These are phyloP conservation scores for Alcis repandata DNA, from an alignment of 2,888 invertebrate genomes.

Conservation along the genomic window DNA sequence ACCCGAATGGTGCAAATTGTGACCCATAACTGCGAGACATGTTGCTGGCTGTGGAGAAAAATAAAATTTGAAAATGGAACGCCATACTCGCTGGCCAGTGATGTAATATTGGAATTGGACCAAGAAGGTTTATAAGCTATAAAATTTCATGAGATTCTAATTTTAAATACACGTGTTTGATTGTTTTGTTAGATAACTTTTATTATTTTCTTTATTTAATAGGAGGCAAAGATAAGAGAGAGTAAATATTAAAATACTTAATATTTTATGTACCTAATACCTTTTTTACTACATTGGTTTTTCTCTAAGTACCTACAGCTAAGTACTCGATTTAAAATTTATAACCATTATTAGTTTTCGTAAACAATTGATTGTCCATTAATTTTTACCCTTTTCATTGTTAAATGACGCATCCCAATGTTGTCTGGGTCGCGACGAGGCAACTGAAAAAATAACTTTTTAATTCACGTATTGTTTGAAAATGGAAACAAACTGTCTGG, in stretches of 20 bases:
- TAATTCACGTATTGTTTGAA: constrained; percentile 57
- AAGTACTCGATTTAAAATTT: too few relatives aligned
- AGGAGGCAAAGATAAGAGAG: neutral
- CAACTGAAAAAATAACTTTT: constrained; percentile 67
- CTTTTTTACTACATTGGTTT: neutral
- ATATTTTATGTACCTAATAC: neutral
- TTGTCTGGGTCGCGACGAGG: constrained; percentile 67
- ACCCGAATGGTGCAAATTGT: constrained; percentile 84
- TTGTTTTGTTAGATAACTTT: neutral
- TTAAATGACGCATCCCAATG: constrained; percentile 61
- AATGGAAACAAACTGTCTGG: constrained; percentile 13
- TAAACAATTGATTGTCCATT: constrained; percentile 30
- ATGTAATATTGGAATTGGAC: constrained; percentile 47
- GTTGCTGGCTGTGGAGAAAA: constrained; percentile 69
- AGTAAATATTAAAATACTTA: too few relatives aligned
- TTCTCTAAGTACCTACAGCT: too few relatives aligned
- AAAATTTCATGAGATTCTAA: constrained; percentile 20
- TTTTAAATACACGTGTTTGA: neutral
- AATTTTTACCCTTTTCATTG: constrained; percentile 43
- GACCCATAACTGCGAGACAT: constrained; percentile 81
- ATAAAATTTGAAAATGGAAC: constrained; percentile 64
- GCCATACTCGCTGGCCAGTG: constrained; percentile 49
- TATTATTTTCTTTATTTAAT: neutral
- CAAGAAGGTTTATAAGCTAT: constrained; percentile 36
- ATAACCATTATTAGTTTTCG: too few relatives aligned